Percentiles rank a stretch among this genome's conserved stretches.
phyloP scores from a whole-genome alignment of 2,113 vertebrate genomes.

The Rhadina sibilatrix region DNA sequence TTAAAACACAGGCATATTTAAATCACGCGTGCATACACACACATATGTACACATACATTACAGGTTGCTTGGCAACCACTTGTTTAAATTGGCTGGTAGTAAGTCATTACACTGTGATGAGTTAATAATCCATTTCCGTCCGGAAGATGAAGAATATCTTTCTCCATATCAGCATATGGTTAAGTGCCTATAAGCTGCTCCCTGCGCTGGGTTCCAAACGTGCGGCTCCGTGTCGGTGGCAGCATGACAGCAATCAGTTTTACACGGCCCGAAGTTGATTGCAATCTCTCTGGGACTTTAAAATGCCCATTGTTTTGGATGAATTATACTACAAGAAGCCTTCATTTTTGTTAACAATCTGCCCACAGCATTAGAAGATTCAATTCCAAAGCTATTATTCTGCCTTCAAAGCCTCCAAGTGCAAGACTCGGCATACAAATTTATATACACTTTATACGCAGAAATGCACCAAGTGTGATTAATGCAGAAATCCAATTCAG shows the following conservation, averaged over 20 bases:
- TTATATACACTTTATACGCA: conserved; percentile 27
- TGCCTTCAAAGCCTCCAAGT: conserved; percentile 51
- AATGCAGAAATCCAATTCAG: conserved; percentile 54
- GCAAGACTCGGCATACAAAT: conserved; percentile 54
- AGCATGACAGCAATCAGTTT: conserved; percentile 45
- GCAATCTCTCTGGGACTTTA: conserved; percentile 56
- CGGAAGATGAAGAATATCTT: conserved; percentile 40
- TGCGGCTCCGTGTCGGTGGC: neutral
- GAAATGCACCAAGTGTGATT: conserved; percentile 21
- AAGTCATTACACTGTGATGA: conserved; percentile 46
- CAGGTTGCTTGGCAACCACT: neutral
- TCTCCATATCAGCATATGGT: conserved; percentile 41
- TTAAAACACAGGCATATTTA: neutral
- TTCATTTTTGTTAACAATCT: conserved; percentile 66
- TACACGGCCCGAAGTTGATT: conserved; percentile 23
- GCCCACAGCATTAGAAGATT: conserved; percentile 64
- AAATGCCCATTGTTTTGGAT: conserved; percentile 62
- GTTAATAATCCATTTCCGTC: conserved; percentile 58
- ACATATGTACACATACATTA: neutral
- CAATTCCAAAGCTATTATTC: conserved; percentile 66
- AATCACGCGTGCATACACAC: neutral
- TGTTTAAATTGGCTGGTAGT: conserved; percentile 33
- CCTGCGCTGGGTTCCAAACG: neutral
- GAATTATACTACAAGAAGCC: conserved; percentile 61
- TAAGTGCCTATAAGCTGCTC: conserved; percentile 51